phyloP scores from a whole-genome alignment of 2,113 vertebrate species.

The Microtus oregoni region DNA sequence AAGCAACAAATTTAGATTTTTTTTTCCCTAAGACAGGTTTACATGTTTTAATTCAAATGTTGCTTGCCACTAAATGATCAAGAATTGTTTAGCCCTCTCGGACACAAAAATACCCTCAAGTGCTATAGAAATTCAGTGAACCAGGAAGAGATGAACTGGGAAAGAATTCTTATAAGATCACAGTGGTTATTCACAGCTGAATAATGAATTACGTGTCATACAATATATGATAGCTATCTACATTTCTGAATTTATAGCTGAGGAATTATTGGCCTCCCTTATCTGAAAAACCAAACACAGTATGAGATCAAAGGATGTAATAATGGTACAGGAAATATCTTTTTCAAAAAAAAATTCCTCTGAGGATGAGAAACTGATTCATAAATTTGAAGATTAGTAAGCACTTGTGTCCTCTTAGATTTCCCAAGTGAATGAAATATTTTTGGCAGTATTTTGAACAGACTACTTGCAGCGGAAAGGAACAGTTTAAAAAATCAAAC shows the following conservation, averaged over 20 bases:
- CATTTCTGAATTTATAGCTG: constrained; percentile 84
- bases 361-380: constrained; percentile 80
- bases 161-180: constrained; percentile 83
- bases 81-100: constrained; percentile 41
- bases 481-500: constrained; percentile 30
- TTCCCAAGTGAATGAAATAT: constrained; percentile 52
- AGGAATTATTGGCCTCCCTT: constrained; percentile 85
- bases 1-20: constrained; percentile 46
- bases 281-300: constrained; percentile 82
- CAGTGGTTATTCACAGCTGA: constrained; percentile 78
- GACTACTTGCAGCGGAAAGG: constrained; percentile 22
- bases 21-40: constrained; percentile 31
- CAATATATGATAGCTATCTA: constrained; percentile 85
- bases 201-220: constrained; percentile 79
- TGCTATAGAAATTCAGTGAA: constrained; percentile 71
- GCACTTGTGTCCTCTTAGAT: constrained; percentile 50
- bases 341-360: constrained; percentile 77
- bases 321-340: constrained; percentile 86
- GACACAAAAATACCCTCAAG: constrained; percentile 51
- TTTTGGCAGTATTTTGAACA: constrained; percentile 32
- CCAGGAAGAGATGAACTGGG: constrained; percentile 76
- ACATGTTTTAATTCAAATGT: constrained; percentile 59
- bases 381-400: constrained; percentile 79
- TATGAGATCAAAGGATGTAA: constrained; percentile 88
- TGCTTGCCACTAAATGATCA: constrained; percentile 38